These are phyloP conservation scores for Choristoneura rosaceana DNA, from an alignment of 2,888 invertebrate species.

Conservation along the genomic window DNA sequence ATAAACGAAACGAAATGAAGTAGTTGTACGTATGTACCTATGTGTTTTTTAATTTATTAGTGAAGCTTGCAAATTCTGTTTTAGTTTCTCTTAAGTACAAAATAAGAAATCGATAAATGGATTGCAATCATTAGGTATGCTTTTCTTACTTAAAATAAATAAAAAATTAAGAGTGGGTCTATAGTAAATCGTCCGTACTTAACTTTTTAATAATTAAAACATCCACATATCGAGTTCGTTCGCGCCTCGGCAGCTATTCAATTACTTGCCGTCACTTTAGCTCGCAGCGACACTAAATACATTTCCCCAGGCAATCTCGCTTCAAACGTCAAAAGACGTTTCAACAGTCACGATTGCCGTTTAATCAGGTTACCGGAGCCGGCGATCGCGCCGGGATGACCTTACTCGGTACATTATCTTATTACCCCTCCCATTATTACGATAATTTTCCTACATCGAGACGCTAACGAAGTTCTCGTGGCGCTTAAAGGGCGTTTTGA, in stretches of 20 bases:
- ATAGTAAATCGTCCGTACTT: background rate
- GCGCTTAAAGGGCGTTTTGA: constrained; percentile 79
- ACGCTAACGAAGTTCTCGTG: constrained; percentile 76
- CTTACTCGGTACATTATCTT: constrained; percentile 76
- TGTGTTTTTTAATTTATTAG: too few species aligned
- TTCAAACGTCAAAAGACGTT: constrained; percentile 59
- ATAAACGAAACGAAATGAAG: too few species aligned
- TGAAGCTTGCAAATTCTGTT: too few species aligned
- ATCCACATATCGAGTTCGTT: constrained; percentile 1
- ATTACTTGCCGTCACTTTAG: constrained; percentile 22
- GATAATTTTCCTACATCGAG: constrained; percentile 82
- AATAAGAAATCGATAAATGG: too few species aligned
- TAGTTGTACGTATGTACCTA: too few species aligned
- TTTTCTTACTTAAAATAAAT: too few species aligned
- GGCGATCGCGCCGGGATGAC: constrained; percentile 71
- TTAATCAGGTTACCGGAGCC: constrained; percentile 71
- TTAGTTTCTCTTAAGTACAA: too few species aligned
- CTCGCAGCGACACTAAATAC: constrained; percentile 55
- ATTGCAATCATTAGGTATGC: too few species aligned
- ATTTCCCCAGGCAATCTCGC: constrained; percentile 61
- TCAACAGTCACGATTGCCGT: constrained; percentile 66
- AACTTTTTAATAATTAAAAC: background rate
- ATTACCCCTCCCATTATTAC: constrained; percentile 80
- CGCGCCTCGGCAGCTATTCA: constrained; percentile 14
- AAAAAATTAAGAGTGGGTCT: too few species aligned